phyloP scores from a whole-genome alignment of 2,797 vertebrate genomes.

The Lycodopsis pacificus region DNA sequence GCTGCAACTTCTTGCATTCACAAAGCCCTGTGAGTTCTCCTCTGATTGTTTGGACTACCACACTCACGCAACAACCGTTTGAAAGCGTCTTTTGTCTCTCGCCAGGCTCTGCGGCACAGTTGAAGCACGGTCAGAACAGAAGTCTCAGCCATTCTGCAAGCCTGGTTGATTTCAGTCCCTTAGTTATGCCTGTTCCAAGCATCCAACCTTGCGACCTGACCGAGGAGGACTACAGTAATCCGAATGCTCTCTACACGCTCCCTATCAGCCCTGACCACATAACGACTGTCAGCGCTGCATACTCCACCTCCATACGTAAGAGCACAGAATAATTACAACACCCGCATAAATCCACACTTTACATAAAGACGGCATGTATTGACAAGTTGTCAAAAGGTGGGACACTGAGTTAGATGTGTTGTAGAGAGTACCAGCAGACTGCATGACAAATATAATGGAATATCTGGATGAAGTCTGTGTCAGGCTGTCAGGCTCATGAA shows the following conservation, averaged over 20 bases:
- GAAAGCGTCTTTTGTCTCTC: constrained; percentile 2
- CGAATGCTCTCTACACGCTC: constrained; percentile 82
- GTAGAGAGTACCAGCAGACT: background rate
- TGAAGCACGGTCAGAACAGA: constrained; percentile 46
- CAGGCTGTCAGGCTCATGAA: background rate
- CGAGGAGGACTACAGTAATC: constrained; percentile 84
- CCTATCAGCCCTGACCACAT: constrained; percentile 84
- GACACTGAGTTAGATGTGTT: constrained; percentile 3
- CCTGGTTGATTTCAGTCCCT: constrained; percentile 64
- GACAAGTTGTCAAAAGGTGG: background rate
- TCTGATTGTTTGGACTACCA: constrained; percentile 2
- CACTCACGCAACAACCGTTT: background rate
- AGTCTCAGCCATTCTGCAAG: constrained; percentile 55
- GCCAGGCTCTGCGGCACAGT: constrained; percentile 59
- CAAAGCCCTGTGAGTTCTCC: constrained; percentile 83
- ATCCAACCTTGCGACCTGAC: constrained; percentile 82
- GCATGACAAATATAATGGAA: background rate
- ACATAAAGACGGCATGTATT: background rate
- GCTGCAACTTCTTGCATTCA: constrained; percentile 86
- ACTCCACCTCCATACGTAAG: constrained; percentile 90
- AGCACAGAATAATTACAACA: constrained; percentile 3
- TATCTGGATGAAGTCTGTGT: constrained; percentile 2
- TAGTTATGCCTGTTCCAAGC: constrained; percentile 38
- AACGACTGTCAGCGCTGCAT: constrained; percentile 85
- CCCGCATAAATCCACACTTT: background rate